phyloP scores from a whole-genome alignment of 2,113 vertebrate species.

The Crotalus viridis region DNA sequence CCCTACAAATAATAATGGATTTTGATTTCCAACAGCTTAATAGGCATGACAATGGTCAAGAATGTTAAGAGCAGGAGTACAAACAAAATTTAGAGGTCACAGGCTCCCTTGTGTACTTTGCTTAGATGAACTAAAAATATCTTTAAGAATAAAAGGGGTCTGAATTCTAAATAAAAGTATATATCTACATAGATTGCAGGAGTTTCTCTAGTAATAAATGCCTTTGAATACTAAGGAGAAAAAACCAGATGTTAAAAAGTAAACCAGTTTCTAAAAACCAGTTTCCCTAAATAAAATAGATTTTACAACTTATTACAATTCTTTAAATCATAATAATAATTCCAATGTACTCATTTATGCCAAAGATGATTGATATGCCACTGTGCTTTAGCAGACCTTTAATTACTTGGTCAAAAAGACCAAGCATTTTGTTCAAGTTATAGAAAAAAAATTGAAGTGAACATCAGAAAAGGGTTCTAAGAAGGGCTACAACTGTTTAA shows the following conservation, averaged over 20 bases:
- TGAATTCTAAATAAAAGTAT: neutral
- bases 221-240: neutral
- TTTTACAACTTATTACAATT: neutral
- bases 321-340: neutral
- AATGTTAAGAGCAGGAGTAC: neutral
- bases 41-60: neutral
- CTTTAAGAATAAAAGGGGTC: neutral
- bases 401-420: neutral
- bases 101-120: neutral
- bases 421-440: neutral
- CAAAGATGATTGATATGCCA: neutral
- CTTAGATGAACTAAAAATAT: neutral
- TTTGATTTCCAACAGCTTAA: neutral
- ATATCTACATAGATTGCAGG: neutral
- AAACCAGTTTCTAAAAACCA: neutral
- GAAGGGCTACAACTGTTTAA: conserved; percentile 14
- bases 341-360: neutral
- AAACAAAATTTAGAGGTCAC: neutral
- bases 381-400: neutral
- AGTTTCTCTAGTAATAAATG: neutral
- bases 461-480: neutral
- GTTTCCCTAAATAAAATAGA: neutral
- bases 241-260: neutral
- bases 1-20: neutral
- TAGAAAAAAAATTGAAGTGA: neutral